Base-by-base conservation (phyloP, 1,140 invertebrate genomes). In the Dendroctonus valens region DNA sequence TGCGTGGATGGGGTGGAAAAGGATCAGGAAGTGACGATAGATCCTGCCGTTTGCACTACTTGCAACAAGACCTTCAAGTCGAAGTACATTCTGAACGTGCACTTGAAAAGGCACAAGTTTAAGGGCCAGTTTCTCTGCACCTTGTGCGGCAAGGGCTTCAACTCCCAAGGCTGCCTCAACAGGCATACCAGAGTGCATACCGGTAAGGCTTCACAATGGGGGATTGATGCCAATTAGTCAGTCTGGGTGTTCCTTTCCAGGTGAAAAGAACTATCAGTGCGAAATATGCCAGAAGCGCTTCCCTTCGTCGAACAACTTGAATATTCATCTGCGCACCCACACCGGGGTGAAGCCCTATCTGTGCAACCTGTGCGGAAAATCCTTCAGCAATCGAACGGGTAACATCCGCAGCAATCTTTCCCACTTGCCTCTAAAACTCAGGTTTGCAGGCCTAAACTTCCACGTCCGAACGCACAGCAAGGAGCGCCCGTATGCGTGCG, bases 61-160 rank as follows among this genome's bases (percentile, higher is more conserved):
- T 89, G 87, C 71, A 81, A 82, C 54, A 83, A 84, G 71, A 82
- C 84, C 38, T 88, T 88, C 75, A 88, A 87, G 68, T 86, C 87
- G 72, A 87, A 74, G 68, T 71, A 74, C 49, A 71, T 71, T 40
- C 59, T 92, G 5, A 91, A 90, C 75, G 91, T 91, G 48, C 89
- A 91, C 68, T 82, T 86, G 66, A 81, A 87, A 48, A 83, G 83
- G 14, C 89, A 91, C 70, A 87, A 86, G 15, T 85, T 85, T 61
- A 79, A 79, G 71, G 91, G 91, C 72, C 88, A 89, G n/a, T 81
- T 79, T 59, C 71, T 77, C 62, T 82, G 79, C 66, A 78, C 78
- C 68, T 60, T 81, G 12, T 81, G 79, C 77, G 83, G 83, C 46
- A 92, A 92, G 77, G 78, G 86, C 5, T 90, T 91, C 78, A 73